Evolutionary conservation across 2,888 invertebrate species (phyloP).

Genomic region (Stegana nigrithorax): DNA sequence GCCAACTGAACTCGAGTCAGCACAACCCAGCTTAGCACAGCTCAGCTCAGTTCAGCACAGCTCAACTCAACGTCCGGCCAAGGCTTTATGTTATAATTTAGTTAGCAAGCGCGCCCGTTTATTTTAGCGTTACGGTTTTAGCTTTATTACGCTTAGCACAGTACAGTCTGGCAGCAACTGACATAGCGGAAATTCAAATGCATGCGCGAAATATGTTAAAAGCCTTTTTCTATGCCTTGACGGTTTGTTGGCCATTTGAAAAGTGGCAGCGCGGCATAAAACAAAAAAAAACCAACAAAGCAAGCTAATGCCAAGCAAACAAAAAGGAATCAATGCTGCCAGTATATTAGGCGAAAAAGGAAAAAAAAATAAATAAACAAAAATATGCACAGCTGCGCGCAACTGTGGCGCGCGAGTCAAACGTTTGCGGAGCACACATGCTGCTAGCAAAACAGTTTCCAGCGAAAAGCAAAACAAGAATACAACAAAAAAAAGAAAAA

Average conservation of each 20-base stretch:
- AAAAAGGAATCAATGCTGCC: too few species aligned
- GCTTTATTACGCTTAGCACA: slow-evolving; percentile 47
- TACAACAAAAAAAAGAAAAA: too few species aligned
- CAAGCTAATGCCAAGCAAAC: not conserved
- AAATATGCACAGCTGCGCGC: slow-evolving; percentile 14
- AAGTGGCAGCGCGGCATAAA: not conserved
- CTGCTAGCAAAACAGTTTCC: slow-evolving; percentile 8
- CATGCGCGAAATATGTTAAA: slow-evolving; percentile 52
- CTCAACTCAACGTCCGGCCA: slow-evolving; percentile 20
- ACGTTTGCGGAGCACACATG: not conserved
- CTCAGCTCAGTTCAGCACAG: slow-evolving; percentile 12
- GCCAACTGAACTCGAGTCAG: slow-evolving; percentile 20
- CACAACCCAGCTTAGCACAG: too few species aligned
- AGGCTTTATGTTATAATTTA: slow-evolving; percentile 55
- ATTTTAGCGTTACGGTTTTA: slow-evolving; percentile 19
- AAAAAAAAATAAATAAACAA: not conserved
- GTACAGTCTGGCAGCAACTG: too few species aligned
- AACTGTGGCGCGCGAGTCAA: too few species aligned
- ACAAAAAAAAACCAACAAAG: not conserved
- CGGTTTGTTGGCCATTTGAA: too few species aligned
- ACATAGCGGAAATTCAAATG: slow-evolving; percentile 60
- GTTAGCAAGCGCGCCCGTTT: slow-evolving; percentile 28
- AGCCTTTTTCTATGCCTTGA: too few species aligned
- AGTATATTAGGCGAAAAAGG: too few species aligned
- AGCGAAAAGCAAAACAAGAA: not conserved